A percentile compares a stretch with the other conserved stretches of the same genome.
Conservation (phyloP, 2,797 vertebrate species). For the Trichosurus vulpecula region DNA sequence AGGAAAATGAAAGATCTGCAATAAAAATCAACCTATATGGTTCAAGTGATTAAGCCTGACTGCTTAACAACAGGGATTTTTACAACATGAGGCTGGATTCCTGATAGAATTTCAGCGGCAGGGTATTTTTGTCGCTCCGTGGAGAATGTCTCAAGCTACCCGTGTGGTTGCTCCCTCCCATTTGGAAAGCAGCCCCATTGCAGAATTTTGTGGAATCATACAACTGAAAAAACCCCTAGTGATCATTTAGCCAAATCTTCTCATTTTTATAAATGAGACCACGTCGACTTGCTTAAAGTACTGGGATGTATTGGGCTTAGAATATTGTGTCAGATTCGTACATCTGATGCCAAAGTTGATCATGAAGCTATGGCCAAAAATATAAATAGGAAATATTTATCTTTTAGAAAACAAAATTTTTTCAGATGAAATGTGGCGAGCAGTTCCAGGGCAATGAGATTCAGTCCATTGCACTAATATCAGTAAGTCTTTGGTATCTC, state of each 20-base stretch:
- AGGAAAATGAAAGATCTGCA: slow-evolving; percentile 68
- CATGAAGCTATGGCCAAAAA: neutral
- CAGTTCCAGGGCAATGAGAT: neutral
- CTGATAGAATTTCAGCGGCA: slow-evolving; percentile 64
- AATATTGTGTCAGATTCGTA: neutral
- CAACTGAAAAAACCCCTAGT: neutral
- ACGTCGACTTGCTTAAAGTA: neutral
- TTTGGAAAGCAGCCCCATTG: slow-evolving; percentile 16
- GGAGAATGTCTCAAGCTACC: slow-evolving; percentile 23
- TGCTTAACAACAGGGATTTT: slow-evolving; percentile 58
- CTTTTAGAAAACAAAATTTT: neutral
- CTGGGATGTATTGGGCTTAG: slow-evolving; percentile 8
- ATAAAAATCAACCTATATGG: slow-evolving; percentile 74
- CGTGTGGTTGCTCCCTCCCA: neutral
- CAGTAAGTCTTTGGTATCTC: too few species aligned
- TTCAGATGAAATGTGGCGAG: neutral
- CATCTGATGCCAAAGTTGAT: slow-evolving; percentile 24
- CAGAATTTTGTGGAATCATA: neutral
- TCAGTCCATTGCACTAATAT: neutral
- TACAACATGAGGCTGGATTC: slow-evolving; percentile 44
- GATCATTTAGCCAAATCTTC: neutral
- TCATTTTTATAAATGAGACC: neutral
- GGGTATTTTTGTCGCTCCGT: slow-evolving; percentile 57
- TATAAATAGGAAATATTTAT: neutral
- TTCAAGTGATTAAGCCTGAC: slow-evolving; percentile 53